Evolutionary conservation across 2,797 vertebrate genomes (phyloP).

Genomic region (Vultur gryphus): DNA sequence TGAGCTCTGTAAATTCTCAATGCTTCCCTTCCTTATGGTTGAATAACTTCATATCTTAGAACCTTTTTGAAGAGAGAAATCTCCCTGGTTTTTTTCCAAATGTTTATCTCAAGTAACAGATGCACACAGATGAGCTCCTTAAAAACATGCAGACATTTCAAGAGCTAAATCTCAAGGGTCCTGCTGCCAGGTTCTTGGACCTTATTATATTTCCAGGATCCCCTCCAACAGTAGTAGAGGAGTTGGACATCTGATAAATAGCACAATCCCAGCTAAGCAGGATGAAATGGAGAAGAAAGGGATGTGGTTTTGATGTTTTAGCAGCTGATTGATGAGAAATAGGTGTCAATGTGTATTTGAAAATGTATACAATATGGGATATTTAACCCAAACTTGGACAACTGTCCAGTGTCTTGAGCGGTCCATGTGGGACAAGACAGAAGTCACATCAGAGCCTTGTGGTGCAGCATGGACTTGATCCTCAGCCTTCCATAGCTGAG

Average conservation of each 20-base stretch:
- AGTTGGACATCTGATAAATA: not conserved
- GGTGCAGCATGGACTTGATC: not conserved
- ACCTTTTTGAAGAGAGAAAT: not conserved
- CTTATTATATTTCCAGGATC: not conserved
- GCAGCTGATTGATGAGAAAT: not conserved
- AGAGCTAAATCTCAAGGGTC: not conserved
- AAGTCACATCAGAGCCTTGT: not conserved
- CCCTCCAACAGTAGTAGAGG: not conserved
- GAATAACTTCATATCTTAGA: not conserved
- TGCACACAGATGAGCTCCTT: not conserved
- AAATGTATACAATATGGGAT: not conserved
- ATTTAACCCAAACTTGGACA: not conserved
- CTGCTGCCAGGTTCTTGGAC: not conserved
- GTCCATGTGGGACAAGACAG: not conserved
- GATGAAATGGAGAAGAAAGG: not conserved
- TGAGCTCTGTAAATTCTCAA: not conserved
- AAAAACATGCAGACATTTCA: not conserved
- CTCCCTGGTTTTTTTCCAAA: not conserved
- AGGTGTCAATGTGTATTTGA: not conserved
- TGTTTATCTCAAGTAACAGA: not conserved
- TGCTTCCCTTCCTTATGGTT: not conserved
- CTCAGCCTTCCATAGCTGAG: not conserved
- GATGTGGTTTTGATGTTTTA: not conserved
- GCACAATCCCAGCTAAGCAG: not conserved
- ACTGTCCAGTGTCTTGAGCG: not conserved